Evolutionary conservation across 2,113 vertebrate genomes (phyloP).

Genomic region (Mormyrus lacerda): DNA sequence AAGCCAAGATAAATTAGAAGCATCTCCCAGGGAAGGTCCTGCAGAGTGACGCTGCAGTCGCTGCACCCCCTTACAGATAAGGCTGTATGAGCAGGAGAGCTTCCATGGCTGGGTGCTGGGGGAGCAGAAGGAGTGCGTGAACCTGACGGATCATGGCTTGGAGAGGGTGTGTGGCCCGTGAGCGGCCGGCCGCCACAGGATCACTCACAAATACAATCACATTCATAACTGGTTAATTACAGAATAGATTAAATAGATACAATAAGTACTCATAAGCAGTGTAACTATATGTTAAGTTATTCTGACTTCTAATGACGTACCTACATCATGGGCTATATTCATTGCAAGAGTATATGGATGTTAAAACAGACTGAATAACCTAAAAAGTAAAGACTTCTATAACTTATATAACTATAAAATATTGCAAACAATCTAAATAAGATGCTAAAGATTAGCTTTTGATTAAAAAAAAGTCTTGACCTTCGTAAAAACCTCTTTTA

Average conservation of each 20-base stretch:
- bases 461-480: no score
- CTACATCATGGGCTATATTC: neutral
- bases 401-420: neutral
- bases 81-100: constrained; percentile 88
- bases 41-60: neutral
- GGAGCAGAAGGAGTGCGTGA: constrained; percentile 78
- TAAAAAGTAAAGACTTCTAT: neutral
- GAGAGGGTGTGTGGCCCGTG: constrained; percentile 83
- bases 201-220: neutral
- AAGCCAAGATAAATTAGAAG: neutral
- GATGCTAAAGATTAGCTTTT: no score
- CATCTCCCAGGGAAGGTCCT: neutral
- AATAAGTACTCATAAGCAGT: no score
- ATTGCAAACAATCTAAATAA: neutral
- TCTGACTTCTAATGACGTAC: no score
- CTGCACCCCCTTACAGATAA: constrained; percentile 54
- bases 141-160: constrained; percentile 81
- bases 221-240: no score
- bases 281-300: no score
- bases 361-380: neutral
- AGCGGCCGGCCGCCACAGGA: constrained; percentile 42
- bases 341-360: neutral
- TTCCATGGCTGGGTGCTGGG: constrained; percentile 86
- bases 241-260: no score
- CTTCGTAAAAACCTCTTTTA: no score